Evolutionary conservation across 2,888 invertebrate genomes (phyloP).

Genomic region (Amphipyra berbera): DNA sequence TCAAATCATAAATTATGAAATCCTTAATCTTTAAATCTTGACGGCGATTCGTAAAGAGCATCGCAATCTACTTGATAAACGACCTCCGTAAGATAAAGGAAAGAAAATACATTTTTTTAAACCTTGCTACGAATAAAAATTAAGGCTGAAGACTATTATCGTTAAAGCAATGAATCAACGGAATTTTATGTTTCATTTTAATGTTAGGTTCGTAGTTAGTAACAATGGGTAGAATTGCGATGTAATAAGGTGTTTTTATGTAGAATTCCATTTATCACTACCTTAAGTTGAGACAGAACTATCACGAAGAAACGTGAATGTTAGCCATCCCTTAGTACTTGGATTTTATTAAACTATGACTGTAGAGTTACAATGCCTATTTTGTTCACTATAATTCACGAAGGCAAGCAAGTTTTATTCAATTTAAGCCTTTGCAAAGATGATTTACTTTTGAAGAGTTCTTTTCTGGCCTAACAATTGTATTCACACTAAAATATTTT

Average conservation of each 20-base stretch:
- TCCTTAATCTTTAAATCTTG: constrained; percentile 57
- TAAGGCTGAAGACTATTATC: constrained; percentile 72
- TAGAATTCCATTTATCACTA: constrained; percentile 55
- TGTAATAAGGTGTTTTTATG: constrained; percentile 38
- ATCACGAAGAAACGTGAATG: constrained; percentile 10
- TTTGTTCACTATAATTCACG: not conserved
- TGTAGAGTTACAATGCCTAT: too few species aligned
- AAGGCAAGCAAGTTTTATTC: not conserved
- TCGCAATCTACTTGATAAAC: constrained; percentile 77
- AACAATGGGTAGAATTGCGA: constrained; percentile 68
- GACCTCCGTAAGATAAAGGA: constrained; percentile 72
- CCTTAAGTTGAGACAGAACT: constrained; percentile 41
- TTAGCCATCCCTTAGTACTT: not conserved
- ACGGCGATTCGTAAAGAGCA: constrained; percentile 70
- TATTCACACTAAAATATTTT: not conserved
- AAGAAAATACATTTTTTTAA: constrained; percentile 74
- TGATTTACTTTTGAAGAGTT: not conserved
- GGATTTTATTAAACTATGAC: too few species aligned
- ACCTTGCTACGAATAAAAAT: constrained; percentile 69
- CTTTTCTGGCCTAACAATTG: not conserved
- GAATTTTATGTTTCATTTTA: constrained; percentile 72
- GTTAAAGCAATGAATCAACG: constrained; percentile 80
- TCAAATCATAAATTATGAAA: constrained; percentile 55
- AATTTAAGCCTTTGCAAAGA: too few species aligned
- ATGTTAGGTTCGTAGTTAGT: constrained; percentile 66